Evolutionary conservation across 2,113 vertebrate species (phyloP).

Genomic region (Xenus cinereus): DNA sequence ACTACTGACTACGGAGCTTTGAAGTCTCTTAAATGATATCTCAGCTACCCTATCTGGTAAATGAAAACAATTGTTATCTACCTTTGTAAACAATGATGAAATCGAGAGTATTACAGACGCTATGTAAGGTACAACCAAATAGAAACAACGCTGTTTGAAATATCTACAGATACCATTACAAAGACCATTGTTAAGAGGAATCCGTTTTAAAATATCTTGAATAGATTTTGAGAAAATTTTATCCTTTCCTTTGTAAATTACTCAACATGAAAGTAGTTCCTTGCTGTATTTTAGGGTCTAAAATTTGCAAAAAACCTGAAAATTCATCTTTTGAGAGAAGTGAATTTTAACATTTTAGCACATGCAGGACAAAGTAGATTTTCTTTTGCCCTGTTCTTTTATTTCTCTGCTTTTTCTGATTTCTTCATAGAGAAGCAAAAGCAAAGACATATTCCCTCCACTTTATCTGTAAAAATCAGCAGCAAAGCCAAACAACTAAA

Average conservation of each 20-base stretch:
- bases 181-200: neutral
- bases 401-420: neutral
- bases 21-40: constrained; percentile 1
- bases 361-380: neutral
- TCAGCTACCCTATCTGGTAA: neutral
- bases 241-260: neutral
- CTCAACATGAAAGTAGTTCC: neutral
- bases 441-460: neutral
- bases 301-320: neutral
- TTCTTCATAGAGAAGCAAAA: neutral
- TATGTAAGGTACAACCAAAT: neutral
- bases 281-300: neutral
- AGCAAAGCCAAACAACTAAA: neutral
- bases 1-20: neutral
- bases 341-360: neutral
- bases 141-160: neutral
- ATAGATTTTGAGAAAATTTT: neutral
- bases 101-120: neutral
- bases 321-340: neutral
- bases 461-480: neutral
- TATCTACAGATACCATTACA: neutral
- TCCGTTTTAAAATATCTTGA: neutral
- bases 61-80: neutral
- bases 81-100: neutral
- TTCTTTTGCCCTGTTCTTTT: neutral